phyloP scores from a whole-genome alignment of 1,140 invertebrate genomes.

The Zaprionus ornatus region DNA sequence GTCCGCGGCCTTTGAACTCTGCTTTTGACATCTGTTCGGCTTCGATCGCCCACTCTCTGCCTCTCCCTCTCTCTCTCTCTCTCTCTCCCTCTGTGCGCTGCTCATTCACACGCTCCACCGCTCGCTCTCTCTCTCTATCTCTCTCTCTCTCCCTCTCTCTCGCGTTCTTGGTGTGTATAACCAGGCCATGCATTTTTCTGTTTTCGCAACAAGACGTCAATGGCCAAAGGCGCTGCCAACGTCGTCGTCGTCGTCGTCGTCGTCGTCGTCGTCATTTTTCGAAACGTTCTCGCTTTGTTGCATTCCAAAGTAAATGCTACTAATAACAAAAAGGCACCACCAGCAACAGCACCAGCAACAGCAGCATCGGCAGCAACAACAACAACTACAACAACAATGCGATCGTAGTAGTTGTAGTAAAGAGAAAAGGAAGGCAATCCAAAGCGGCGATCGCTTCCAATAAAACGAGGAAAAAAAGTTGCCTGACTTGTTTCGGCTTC shows the following conservation, averaged over 20 bases:
- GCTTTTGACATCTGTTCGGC: conserved; percentile 61
- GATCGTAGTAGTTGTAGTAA: conserved; percentile 53
- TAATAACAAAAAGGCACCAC: conserved; percentile 67
- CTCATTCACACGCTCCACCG: conserved; percentile 9
- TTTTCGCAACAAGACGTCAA: conserved; percentile 64
- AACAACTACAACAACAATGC: conserved; percentile 26
- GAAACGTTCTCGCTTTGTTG: conserved; percentile 81
- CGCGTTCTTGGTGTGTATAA: conserved; percentile 21
- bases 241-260: conserved; percentile 7
- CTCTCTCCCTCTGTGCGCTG: conserved; percentile 2
- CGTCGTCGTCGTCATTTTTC: conserved; percentile 61
- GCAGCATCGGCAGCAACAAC: conserved; percentile 39
- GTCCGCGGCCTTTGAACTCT: conserved; percentile 64
- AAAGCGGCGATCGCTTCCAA: conserved; percentile 68
- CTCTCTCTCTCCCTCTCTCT: conserved; percentile 12
- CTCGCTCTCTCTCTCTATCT: not conserved
- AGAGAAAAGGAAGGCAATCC: conserved; percentile 73
- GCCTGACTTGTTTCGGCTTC: conserved; percentile 74
- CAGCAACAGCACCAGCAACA: conserved; percentile 33
- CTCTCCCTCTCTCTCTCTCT: not conserved
- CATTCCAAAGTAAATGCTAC: conserved; percentile 81
- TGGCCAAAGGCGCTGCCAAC: conserved; percentile 56
- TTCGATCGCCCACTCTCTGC: conserved; percentile 33
- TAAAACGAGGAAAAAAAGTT: conserved; percentile 73
- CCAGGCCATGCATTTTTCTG: conserved; percentile 73